These are phyloP conservation scores for Tympanuchus pallidicinctus DNA, from an alignment of 2,113 vertebrate species.

Conservation along the genomic window DNA sequence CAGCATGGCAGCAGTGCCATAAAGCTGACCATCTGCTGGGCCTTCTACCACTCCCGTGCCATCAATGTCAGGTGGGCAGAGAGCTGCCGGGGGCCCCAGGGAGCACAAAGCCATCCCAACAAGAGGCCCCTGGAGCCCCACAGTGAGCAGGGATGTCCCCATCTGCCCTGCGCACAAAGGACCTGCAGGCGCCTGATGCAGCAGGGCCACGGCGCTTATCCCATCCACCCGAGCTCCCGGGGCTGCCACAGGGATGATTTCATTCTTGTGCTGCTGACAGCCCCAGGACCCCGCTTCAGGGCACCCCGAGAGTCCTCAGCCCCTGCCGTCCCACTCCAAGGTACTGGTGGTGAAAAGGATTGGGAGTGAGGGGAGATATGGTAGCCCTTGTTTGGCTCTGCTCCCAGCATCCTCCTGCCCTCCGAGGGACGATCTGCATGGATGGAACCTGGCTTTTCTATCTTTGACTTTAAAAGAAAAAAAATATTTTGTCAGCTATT, in stretches of 20 bases:
- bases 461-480: constrained; percentile 32
- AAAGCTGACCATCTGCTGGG: not conserved
- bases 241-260: rapidly evolving
- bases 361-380: not conserved
- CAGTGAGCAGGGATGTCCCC: not conserved
- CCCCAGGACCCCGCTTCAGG: no score
- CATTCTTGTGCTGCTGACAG: not conserved
- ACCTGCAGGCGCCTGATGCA: not conserved
- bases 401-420: not conserved
- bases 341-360: not conserved
- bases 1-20: not conserved
- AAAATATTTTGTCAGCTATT: not conserved
- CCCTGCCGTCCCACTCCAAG: not conserved
- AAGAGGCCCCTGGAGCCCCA: rapidly evolving
- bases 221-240: not conserved
- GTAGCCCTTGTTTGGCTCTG: not conserved
- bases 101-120: not conserved
- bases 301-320: rapidly evolving
- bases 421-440: not conserved
- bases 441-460: not conserved
- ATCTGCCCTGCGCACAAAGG: not conserved
- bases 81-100: not conserved
- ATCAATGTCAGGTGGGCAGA: rapidly evolving
- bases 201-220: not conserved
- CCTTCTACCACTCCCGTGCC: rapidly evolving